Evolutionary conservation across 1,140 invertebrate species (phyloP).

Genomic region (Bombus cullumanus): DNA sequence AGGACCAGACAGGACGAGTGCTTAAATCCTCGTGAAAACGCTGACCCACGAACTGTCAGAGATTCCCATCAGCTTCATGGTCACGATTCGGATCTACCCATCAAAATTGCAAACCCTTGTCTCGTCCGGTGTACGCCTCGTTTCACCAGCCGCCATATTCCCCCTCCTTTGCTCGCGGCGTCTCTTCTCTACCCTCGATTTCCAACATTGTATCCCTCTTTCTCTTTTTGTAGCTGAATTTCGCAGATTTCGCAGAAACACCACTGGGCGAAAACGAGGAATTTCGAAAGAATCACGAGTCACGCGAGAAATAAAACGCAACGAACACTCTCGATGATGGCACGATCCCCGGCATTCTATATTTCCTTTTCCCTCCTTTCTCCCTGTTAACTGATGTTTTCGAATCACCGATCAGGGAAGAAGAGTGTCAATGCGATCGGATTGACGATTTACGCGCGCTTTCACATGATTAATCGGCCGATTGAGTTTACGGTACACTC

Average conservation of each 20-base stretch:
- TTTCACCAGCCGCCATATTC: too few species aligned
- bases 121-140: background rate
- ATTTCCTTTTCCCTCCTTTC: background rate
- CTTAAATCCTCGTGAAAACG: constrained; percentile 41
- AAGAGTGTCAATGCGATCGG: background rate
- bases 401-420: background rate
- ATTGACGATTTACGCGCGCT: constrained; percentile 22
- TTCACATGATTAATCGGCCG: constrained; percentile 29
- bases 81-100: constrained; percentile 31
- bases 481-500: constrained; percentile 40
- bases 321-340: background rate
- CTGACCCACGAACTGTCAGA: constrained; percentile 35
- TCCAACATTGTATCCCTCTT: background rate
- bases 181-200: background rate
- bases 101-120: constrained; percentile 44
- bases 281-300: background rate
- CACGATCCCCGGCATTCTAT: background rate
- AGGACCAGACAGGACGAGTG: background rate
- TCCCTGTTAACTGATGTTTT: background rate
- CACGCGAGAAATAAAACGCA: background rate
- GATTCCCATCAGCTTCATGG: constrained; percentile 37
- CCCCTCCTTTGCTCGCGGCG: background rate
- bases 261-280: background rate
- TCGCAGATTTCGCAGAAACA: constrained; percentile 19
- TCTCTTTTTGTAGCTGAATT: background rate